Conservation (phyloP, 2,888 invertebrate species). For the Eucriotettix oculatus region DNA sequence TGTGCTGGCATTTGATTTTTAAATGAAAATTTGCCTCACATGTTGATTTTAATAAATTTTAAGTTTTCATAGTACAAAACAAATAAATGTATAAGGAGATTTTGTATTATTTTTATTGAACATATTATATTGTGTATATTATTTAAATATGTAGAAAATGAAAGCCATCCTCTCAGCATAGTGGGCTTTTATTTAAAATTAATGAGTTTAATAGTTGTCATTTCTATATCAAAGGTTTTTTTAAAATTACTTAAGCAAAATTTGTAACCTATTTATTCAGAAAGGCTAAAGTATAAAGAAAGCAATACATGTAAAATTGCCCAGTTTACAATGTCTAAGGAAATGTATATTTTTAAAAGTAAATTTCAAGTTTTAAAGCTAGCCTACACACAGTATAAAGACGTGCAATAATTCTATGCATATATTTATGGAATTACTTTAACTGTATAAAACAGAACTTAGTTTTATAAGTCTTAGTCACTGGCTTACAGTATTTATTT, state of each 20-base stretch:
- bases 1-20: not conserved
- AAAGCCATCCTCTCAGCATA: not conserved
- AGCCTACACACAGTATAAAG: not conserved
- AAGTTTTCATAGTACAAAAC: constrained; percentile 8
- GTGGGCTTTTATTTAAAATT: not conserved
- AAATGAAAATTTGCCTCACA: not conserved
- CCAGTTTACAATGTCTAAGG: not conserved
- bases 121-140: constrained; percentile 6
- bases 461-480: too few species aligned
- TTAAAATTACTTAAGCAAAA: not conserved
- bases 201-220: not conserved
- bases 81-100: constrained; percentile 1
- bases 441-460: too few species aligned
- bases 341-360: not conserved
- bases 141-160: constrained; percentile 1
- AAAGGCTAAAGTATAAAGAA: not conserved
- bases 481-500: too few species aligned
- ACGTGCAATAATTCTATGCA: not conserved
- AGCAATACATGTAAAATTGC: too few species aligned
- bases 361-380: not conserved
- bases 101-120: constrained; percentile 3
- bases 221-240: not conserved
- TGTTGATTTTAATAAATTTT: constrained; percentile 2
- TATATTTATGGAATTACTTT: too few species aligned
- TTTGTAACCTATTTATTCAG: not conserved